Evolutionary conservation across 2,113 vertebrate species (phyloP).

Genomic region (Podiceps cristatus): DNA sequence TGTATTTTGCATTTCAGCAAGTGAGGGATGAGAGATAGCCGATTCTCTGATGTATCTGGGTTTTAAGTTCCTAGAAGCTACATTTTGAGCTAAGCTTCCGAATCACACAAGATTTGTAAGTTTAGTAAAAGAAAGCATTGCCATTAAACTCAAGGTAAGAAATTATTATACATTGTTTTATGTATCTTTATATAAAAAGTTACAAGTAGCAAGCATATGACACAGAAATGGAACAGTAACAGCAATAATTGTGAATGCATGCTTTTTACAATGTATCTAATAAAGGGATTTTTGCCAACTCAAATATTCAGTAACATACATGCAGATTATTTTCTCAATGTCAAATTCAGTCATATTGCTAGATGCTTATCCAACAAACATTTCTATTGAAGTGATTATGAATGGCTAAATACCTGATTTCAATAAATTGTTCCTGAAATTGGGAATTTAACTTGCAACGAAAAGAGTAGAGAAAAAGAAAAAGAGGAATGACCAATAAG

Average conservation of each 20-base stretch:
- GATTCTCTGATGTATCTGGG: background rate
- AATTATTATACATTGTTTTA: conserved; percentile 82
- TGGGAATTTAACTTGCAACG: conserved; percentile 54
- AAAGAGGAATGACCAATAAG: conserved; percentile 62
- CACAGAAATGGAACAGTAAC: conserved; percentile 79
- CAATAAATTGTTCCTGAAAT: conserved; percentile 77
- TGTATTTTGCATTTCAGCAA: background rate
- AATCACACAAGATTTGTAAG: background rate
- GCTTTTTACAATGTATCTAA: conserved; percentile 83
- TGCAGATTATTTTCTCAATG: conserved; percentile 76
- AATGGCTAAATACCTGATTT: conserved; percentile 74
- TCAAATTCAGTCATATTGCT: conserved; percentile 76
- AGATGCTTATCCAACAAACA: conserved; percentile 70
- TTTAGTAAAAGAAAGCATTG: conserved; percentile 73
- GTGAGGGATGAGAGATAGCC: background rate
- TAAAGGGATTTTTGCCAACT: conserved; percentile 73
- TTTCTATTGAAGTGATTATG: conserved; percentile 61
- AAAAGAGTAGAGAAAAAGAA: conserved; percentile 57
- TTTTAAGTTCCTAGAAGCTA: background rate
- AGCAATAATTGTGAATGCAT: conserved; percentile 80
- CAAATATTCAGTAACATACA: conserved; percentile 77
- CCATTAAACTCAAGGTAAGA: conserved; percentile 77
- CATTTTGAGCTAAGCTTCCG: background rate
- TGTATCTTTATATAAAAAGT: conserved; percentile 82
- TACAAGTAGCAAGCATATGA: conserved; percentile 84